These are phyloP conservation scores for Galerucella pusilla DNA, from an alignment of 2,888 invertebrate genomes.

Conservation along the genomic window DNA sequence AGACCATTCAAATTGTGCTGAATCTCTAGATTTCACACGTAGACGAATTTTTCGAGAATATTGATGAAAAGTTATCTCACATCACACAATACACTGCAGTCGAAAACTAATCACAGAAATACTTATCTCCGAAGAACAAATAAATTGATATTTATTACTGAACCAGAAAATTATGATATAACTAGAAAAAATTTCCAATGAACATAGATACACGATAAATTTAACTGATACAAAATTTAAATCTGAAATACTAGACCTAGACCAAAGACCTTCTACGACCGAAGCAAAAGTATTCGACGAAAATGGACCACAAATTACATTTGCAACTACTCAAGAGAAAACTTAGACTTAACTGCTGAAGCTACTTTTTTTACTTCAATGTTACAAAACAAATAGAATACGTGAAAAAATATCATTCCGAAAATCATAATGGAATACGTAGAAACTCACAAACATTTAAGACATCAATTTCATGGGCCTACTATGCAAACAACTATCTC, in stretches of 20 bases:
- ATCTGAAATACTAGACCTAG: neutral
- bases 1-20: too few relatives aligned
- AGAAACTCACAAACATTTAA: constrained; percentile 63
- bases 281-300: constrained; percentile 9
- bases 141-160: constrained; percentile 19
- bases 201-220: constrained; percentile 15
- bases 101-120: constrained; percentile 13
- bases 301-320: constrained; percentile 7
- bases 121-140: constrained; percentile 15
- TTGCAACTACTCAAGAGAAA: constrained; percentile 30
- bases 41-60: too few relatives aligned
- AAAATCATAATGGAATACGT: neutral
- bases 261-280: constrained; percentile 6
- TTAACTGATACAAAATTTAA: neutral
- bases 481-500: neutral
- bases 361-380: constrained; percentile 29
- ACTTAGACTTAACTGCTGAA: constrained; percentile 34
- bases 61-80: too few relatives aligned
- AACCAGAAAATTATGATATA: neutral
- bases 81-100: too few relatives aligned
- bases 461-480: constrained; percentile 67
- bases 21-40: too few relatives aligned
- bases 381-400: constrained; percentile 7
- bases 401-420: neutral
- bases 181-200: neutral